These are phyloP conservation scores for Alcis repandata DNA, from an alignment of 2,888 invertebrate genomes.

Conservation along the genomic window DNA sequence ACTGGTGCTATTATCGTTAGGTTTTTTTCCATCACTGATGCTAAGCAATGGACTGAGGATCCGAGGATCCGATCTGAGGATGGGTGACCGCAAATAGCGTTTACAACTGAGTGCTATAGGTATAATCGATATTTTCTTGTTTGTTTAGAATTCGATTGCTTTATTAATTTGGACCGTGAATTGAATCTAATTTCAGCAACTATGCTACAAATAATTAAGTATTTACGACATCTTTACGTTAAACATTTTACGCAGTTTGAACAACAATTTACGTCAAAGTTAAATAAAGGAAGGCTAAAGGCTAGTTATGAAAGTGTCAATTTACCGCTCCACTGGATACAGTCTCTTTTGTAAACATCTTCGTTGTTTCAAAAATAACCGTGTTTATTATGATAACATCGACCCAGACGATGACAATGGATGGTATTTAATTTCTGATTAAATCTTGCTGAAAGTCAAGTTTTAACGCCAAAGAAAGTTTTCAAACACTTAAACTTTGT, in stretches of 20 bases:
- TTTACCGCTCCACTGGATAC: conserved; percentile 29
- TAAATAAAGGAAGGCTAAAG: conserved; percentile 25
- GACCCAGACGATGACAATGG: conserved; percentile 7
- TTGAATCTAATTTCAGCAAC: not conserved
- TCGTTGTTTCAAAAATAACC: conserved; percentile 21
- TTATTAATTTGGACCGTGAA: not conserved
- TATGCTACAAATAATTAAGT: not conserved
- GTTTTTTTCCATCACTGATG: no score
- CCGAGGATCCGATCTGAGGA: no score
- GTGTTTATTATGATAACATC: conserved; percentile 21
- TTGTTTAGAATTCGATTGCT: no score
- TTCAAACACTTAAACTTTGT: no score
- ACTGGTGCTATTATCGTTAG: no score
- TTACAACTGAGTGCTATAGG: no score
- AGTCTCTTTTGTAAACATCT: conserved; percentile 28
- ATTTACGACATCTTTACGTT: not conserved
- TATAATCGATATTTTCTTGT: not conserved
- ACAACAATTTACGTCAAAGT: conserved; percentile 1
- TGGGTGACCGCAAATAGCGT: no score
- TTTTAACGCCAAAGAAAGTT: not conserved
- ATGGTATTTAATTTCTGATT: conserved; percentile 8
- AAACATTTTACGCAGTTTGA: not conserved
- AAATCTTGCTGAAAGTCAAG: not conserved
- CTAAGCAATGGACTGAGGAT: no score
- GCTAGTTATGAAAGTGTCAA: conserved; percentile 30